A percentile compares a stretch with the other conserved stretches of the same genome.
Conservation (phyloP, 2,888 invertebrate genomes). For the Archips crataeganus region DNA sequence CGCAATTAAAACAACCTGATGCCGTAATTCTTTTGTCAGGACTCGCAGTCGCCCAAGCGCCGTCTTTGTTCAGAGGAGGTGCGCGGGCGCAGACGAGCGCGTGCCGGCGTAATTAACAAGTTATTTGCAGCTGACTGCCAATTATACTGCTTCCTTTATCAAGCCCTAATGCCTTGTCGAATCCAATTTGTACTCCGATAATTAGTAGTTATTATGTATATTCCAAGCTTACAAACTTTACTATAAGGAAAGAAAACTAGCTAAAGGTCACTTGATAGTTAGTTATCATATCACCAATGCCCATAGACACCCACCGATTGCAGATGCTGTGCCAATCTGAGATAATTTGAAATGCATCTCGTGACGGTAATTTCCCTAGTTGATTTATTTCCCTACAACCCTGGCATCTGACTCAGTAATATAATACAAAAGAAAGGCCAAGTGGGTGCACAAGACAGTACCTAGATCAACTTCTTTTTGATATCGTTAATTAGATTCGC, state of each 20-base stretch:
- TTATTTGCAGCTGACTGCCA: constrained; percentile 54
- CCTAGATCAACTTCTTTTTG: constrained; percentile 20
- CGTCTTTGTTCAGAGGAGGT: constrained; percentile 16
- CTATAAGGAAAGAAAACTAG: too few relatives aligned
- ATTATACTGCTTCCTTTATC: constrained; percentile 27
- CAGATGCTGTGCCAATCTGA: too few relatives aligned
- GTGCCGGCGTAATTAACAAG: constrained; percentile 60
- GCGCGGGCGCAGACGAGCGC: constrained; percentile 52
- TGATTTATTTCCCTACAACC: neutral
- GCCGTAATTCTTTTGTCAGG: neutral
- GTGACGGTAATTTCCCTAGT: neutral
- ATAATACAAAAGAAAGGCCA: constrained; percentile 26
- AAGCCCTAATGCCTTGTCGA: neutral
- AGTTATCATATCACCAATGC: neutral
- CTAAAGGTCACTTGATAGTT: too few relatives aligned
- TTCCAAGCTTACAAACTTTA: too few relatives aligned
- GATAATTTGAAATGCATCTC: too few relatives aligned
- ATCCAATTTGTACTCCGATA: neutral
- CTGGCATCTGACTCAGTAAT: neutral
- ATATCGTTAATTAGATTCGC: constrained; percentile 34
- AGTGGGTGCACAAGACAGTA: constrained; percentile 24
- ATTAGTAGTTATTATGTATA: too few relatives aligned
- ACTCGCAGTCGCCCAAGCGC: neutral
- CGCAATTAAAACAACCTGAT: neutral
- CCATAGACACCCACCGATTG: neutral